Conservation (phyloP, 2,797 vertebrate genomes). For the Petrocephalus schoutedeni region DNA sequence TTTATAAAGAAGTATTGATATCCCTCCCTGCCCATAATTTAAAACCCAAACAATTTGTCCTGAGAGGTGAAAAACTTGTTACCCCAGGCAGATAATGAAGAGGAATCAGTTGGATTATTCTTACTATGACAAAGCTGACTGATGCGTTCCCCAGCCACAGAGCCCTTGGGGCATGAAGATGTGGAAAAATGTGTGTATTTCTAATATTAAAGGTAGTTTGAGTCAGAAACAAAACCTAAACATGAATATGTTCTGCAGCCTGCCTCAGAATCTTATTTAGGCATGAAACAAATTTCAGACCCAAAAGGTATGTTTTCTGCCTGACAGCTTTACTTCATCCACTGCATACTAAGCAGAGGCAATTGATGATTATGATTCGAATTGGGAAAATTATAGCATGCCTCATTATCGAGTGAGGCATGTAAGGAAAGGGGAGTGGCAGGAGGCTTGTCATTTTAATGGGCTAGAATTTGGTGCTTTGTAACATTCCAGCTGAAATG, state of each 20-base stretch:
- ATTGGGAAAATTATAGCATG: background rate
- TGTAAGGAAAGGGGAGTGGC: background rate
- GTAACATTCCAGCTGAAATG: background rate
- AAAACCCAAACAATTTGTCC: slow-evolving; percentile 4
- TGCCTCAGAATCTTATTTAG: background rate
- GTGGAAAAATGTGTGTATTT: background rate
- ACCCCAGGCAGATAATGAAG: slow-evolving; percentile 10
- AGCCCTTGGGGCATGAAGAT: background rate
- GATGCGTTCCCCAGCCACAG: background rate
- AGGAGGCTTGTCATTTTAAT: background rate
- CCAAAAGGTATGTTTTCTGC: background rate
- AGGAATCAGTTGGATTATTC: background rate
- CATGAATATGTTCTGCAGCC: background rate
- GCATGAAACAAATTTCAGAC: background rate
- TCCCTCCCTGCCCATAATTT: background rate
- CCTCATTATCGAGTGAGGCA: background rate
- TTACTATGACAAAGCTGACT: background rate
- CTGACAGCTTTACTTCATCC: background rate
- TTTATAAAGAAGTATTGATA: background rate
- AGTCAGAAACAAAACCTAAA: background rate
- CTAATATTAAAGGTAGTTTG: background rate
- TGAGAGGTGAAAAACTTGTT: background rate
- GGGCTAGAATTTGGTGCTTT: background rate
- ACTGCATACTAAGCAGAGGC: slow-evolving; percentile 5
- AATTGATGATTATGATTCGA: slow-evolving; percentile 4